These are phyloP conservation scores for Hippolais icterina DNA, from an alignment of 2,113 vertebrate species.

Conservation along the genomic window DNA sequence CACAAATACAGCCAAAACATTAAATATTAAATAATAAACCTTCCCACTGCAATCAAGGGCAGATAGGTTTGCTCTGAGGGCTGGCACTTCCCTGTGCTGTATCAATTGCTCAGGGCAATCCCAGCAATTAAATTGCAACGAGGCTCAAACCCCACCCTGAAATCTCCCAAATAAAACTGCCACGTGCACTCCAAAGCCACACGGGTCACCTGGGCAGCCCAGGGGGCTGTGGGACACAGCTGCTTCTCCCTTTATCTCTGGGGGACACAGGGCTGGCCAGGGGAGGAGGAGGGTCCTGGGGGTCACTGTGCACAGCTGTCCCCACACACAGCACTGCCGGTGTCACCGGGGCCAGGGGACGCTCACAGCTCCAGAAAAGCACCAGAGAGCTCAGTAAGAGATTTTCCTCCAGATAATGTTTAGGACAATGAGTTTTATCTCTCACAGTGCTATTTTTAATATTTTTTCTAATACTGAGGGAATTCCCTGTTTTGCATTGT, in stretches of 20 bases:
- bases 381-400: background rate
- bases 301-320: background rate
- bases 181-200: fast-evolving
- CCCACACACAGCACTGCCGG: background rate
- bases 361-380: background rate
- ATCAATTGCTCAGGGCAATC: background rate
- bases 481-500: background rate
- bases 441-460: background rate
- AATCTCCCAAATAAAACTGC: background rate
- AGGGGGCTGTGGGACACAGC: background rate
- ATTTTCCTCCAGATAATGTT: background rate
- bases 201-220: background rate
- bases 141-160: background rate
- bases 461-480: background rate
- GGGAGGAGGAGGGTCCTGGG: background rate
- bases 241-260: background rate
- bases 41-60: background rate
- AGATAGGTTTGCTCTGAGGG: background rate
- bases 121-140: background rate
- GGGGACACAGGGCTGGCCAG: background rate
- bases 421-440: background rate
- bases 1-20: background rate
- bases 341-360: background rate
- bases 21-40: background rate
- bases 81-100: background rate